Conservation (phyloP, 2,797 vertebrate species). For the Phoxinus dragarum region DNA sequence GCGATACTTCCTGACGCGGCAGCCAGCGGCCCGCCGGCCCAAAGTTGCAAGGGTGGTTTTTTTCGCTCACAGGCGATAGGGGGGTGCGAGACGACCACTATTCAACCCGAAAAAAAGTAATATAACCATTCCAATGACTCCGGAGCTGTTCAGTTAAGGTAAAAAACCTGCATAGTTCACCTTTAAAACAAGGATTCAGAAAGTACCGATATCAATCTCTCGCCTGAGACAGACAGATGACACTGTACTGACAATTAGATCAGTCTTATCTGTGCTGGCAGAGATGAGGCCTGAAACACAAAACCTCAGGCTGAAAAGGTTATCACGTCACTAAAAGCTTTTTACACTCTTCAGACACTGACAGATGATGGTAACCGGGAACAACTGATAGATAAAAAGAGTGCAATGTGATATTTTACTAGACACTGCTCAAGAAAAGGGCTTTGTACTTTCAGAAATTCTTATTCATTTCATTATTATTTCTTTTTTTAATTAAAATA, state of each 20-base stretch:
- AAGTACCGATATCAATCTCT: neutral
- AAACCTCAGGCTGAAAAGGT: neutral
- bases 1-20: no score
- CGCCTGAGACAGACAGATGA: neutral
- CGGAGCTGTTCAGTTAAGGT: no score
- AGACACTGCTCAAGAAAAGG: neutral
- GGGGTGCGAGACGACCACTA: no score
- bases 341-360: neutral
- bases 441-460: neutral
- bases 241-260: neutral
- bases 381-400: neutral
- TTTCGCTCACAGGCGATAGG: no score
- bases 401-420: neutral
- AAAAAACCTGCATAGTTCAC: no score
- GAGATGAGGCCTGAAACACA: neutral
- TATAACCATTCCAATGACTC: no score
- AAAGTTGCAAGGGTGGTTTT: no score
- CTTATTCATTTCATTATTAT: neutral
- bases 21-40: no score
- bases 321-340: conserved; percentile 22
- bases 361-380: neutral
- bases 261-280: neutral
- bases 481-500: neutral
- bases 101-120: no score
- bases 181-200: neutral